Percentiles rank a stretch among this genome's conserved stretches.
Evolutionary conservation across 2,888 invertebrate genomes (phyloP).

Genomic region (Dasysyrphus tricinctus): DNA sequence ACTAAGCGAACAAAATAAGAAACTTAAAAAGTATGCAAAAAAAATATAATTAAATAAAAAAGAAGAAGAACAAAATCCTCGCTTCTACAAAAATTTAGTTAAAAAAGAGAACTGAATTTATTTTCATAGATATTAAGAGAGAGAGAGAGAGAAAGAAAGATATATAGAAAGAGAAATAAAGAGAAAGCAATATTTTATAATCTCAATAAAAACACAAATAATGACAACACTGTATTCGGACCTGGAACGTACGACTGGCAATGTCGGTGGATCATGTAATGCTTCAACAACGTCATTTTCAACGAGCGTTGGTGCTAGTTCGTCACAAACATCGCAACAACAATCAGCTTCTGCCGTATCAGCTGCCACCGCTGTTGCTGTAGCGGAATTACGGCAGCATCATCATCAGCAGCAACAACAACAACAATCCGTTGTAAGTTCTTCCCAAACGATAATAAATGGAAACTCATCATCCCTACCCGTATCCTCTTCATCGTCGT

Average conservation of each 20-base stretch:
- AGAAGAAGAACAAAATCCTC: conserved; percentile 3
- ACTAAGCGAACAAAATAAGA: not conserved
- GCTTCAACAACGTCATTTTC: conserved; percentile 54
- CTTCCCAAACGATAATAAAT: conserved; percentile 59
- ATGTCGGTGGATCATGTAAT: conserved; percentile 56
- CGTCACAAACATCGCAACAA: conserved; percentile 54
- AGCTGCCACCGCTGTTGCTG: conserved; percentile 55
- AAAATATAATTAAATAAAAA: not conserved
- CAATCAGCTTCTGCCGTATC: conserved; percentile 61
- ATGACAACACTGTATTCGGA: conserved; percentile 77
- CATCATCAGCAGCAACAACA: conserved; percentile 66
- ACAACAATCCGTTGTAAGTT: conserved; percentile 63
- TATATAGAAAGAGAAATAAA: not conserved
- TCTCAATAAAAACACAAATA: conserved; percentile 15
- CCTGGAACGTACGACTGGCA: conserved; percentile 74
- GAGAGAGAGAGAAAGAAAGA: not conserved
- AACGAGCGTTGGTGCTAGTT: conserved; percentile 45
- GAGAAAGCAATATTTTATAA: conserved; percentile 36
- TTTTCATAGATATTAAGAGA: conserved; percentile 51
- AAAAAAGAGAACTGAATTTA: conserved; percentile 49
- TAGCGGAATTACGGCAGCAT: conserved; percentile 61
- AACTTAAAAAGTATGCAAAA: not conserved
- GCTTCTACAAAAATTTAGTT: not conserved
- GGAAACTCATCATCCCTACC: conserved; percentile 61
- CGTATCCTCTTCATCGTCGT: conserved; percentile 51